These are phyloP conservation scores for Psophia crepitans DNA, from an alignment of 2,113 vertebrate genomes.

Conservation along the genomic window DNA sequence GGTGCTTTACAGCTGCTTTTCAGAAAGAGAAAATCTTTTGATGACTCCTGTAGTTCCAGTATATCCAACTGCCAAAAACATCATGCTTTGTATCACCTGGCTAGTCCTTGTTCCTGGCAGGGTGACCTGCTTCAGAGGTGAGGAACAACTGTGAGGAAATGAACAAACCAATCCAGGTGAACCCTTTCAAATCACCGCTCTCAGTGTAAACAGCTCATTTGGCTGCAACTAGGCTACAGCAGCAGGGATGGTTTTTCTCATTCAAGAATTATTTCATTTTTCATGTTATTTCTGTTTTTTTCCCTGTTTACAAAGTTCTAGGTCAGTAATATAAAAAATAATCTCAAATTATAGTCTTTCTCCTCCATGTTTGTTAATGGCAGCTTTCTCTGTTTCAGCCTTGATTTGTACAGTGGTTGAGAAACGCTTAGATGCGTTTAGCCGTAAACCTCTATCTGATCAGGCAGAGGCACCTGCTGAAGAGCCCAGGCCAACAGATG, in stretches of 20 bases:
- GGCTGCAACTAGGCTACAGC: neutral
- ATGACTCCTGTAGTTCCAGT: neutral
- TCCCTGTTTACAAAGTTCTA: neutral
- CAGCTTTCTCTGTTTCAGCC: conserved; percentile 70
- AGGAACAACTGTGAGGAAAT: neutral
- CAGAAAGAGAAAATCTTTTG: neutral
- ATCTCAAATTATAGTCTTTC: neutral
- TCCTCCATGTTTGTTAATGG: neutral
- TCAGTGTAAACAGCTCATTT: neutral
- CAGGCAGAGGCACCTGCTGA: neutral
- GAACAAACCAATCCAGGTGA: neutral
- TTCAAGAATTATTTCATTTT: neutral
- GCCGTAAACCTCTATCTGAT: neutral
- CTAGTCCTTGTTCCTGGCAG: neutral
- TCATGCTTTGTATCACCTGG: neutral
- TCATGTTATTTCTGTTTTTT: neutral
- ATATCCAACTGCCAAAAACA: neutral
- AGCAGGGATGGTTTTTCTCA: neutral
- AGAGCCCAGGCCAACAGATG: neutral
- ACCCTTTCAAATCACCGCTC: neutral
- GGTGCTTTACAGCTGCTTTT: neutral
- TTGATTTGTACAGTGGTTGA: conserved; percentile 80
- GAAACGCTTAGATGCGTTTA: conserved; percentile 62
- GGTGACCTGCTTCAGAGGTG: neutral
- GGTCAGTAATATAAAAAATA: neutral